These are phyloP conservation scores for Turnix velox DNA, from an alignment of 2,113 vertebrate species.

Conservation along the genomic window DNA sequence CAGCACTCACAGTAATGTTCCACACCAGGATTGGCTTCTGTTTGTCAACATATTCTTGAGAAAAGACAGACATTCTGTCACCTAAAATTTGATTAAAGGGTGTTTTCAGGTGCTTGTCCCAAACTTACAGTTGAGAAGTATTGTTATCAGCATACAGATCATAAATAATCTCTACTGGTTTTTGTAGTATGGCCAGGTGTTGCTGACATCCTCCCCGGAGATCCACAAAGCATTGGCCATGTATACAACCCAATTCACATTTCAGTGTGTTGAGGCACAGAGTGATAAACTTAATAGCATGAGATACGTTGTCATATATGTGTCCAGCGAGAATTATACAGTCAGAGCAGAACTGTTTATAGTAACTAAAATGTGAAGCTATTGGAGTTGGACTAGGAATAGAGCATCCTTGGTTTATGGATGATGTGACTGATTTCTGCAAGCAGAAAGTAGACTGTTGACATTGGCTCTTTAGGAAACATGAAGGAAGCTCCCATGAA, in stretches of 20 bases:
- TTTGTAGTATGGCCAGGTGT: background rate
- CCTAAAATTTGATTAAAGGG: background rate
- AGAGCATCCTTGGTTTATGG: conserved; percentile 14
- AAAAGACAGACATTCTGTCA: background rate
- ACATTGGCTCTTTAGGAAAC: conserved; percentile 10
- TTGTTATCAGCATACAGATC: background rate
- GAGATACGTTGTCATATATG: background rate
- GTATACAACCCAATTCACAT: background rate
- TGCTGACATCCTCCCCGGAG: conserved; percentile 5
- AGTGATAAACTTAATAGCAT: conserved; percentile 16
- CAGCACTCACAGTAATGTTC: background rate
- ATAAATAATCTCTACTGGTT: conserved; percentile 3
- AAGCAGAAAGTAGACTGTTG: conserved; percentile 26
- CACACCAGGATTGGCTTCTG: background rate
- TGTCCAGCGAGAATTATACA: conserved; percentile 5
- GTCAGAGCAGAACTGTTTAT: background rate
- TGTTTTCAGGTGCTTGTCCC: background rate
- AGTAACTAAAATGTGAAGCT: conserved; percentile 14
- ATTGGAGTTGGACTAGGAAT: background rate
- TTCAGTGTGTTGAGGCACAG: background rate
- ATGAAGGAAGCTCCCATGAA: conserved; percentile 15
- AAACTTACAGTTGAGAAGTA: background rate
- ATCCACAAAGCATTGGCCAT: background rate
- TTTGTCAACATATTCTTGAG: background rate
- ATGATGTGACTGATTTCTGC: background rate